Conservation (phyloP, 2,113 vertebrate species). For the Parus major region DNA sequence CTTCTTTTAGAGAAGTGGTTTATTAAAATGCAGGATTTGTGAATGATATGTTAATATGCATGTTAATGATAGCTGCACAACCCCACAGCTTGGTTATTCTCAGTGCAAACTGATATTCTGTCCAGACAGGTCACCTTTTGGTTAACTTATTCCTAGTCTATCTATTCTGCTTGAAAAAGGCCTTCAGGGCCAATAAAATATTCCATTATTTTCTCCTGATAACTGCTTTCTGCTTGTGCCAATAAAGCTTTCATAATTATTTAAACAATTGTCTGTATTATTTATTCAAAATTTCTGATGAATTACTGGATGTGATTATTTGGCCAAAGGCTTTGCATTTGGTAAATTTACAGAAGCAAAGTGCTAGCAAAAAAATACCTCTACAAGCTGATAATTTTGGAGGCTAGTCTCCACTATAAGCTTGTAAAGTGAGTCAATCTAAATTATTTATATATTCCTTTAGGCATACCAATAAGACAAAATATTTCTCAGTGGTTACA, state of each 20-base stretch:
- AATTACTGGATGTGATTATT: not conserved
- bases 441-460: not conserved
- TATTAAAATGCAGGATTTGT: not conserved
- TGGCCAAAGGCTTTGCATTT: not conserved
- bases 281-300: not conserved
- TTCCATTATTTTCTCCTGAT: not conserved
- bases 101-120: not conserved
- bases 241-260: not conserved
- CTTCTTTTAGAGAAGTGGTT: not conserved
- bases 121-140: not conserved
- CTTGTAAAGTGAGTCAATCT: not conserved
- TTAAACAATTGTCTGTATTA: not conserved
- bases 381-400: not conserved
- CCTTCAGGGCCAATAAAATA: not conserved
- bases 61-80: not conserved
- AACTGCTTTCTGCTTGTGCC: not conserved
- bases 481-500: not conserved
- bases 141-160: not conserved
- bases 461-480: not conserved
- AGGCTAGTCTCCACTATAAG: not conserved
- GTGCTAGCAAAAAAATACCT: not conserved
- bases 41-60: not conserved
- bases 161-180: not conserved
- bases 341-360: not conserved
- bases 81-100: not conserved